Percentiles rank a stretch among this genome's conserved stretches.
These are phyloP conservation scores for Montifringilla adamsi DNA, from an alignment of 2,113 vertebrate species.

Conservation along the genomic window DNA sequence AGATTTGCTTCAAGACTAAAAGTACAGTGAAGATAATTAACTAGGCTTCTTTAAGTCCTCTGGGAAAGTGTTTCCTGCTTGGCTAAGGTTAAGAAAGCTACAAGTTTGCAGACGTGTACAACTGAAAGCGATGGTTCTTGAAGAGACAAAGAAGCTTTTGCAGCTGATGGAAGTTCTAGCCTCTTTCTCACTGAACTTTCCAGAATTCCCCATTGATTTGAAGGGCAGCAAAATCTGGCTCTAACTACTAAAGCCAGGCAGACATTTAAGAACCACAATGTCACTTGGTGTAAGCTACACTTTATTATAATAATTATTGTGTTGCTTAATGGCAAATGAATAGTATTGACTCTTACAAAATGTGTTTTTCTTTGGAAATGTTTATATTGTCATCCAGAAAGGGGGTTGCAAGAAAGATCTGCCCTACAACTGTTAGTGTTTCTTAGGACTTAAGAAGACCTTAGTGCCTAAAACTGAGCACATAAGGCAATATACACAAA, in stretches of 20 bases:
- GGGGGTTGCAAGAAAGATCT: not conserved
- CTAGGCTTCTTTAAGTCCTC: not conserved
- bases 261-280: conserved; percentile 45
- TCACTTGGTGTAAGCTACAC: not conserved
- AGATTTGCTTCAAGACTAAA: not conserved
- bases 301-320: conserved; percentile 47
- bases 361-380: conserved; percentile 27
- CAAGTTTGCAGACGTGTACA: not conserved
- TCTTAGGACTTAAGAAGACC: not conserved
- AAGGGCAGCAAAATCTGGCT: not conserved
- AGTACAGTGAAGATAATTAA: not conserved
- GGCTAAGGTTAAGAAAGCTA: not conserved
- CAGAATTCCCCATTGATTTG: conserved; percentile 18
- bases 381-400: not conserved
- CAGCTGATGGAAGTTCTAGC: not conserved
- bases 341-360: conserved; percentile 50
- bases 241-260: conserved; percentile 22
- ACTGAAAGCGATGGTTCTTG: not conserved
- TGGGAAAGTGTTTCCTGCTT: not conserved
- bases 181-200: not conserved
- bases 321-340: conserved; percentile 38
- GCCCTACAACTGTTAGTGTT: not conserved
- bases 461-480: not conserved
- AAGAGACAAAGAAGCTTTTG: not conserved
- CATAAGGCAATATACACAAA: not conserved